Base-by-base conservation (phyloP, 2,113 vertebrate species). In the Scolopax mira region DNA sequence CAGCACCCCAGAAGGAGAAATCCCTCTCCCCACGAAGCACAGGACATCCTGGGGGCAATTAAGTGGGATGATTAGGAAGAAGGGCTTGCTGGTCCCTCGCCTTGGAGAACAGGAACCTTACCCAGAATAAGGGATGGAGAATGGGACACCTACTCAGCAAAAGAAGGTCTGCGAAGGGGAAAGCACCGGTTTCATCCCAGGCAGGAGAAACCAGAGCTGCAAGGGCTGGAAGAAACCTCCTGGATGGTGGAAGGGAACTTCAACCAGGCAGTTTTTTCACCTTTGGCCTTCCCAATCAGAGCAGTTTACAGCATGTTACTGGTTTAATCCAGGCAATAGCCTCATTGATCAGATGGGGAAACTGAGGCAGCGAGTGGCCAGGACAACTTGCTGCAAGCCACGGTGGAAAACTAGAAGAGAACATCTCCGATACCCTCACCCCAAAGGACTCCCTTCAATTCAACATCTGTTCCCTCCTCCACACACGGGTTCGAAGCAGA, bases 401-500 rank as follows among this genome's bases (percentile, higher is more conserved):
- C 0, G 1, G 22, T 18, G 33, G 28, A n/a, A 75, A 75, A 52
- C 21, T 1, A 57, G 24, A 28, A 49, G 28, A 51, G n/a, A 11
- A n/a, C 15, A 35, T 8, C 57, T 24, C 22, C 2, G 15, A 27
- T 17, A 4, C 15, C 27, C 33, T 62, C 24, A 25, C 10, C 52
- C 24, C 24, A 41, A 41, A 46, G 30, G 37, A 66, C 19, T 46
- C 17, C 13, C 25, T 48, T 25, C 18, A 12, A 17, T 65, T 60
- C 23, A 39, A 46, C 44, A 48, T 13, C 31, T 24, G 2, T 33
- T 52, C 31, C 49, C 16, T 18, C 0, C 37, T 22, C 25, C 41
- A 12, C 2, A 0, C 44, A 23, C 8, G 0, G 3, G 10, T n/a
- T 27, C 1, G 5, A 52, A 73, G 16, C 18, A n/a, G 41, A n/a